Percentiles rank a stretch among this genome's conserved stretches.
Evolutionary conservation across 2,888 invertebrate species (phyloP).

Genomic region (Caenorhabditis wallacei): DNA sequence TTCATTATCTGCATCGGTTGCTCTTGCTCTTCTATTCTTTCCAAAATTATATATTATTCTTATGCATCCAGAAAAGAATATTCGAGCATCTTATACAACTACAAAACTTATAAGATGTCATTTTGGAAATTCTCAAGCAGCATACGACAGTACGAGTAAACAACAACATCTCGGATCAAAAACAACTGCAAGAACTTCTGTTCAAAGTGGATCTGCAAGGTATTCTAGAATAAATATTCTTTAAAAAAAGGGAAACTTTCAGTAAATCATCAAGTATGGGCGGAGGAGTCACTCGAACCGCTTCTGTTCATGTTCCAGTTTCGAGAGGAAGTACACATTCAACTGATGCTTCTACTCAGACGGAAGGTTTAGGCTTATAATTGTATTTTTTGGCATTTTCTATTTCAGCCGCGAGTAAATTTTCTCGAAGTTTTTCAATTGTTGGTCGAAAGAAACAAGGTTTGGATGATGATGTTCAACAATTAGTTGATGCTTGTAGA

Average conservation of each 20-base stretch:
- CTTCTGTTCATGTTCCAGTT: conserved; percentile 74
- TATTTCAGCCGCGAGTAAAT: conserved; percentile 62
- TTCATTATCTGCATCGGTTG: conserved; percentile 71
- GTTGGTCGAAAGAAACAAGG: conserved; percentile 75
- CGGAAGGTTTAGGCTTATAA: conserved; percentile 56
- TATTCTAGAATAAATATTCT: conserved; percentile 33
- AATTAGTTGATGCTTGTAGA: conserved; percentile 81
- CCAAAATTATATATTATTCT: conserved; percentile 90
- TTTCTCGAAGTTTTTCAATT: conserved; percentile 81
- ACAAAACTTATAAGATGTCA: conserved; percentile 87
- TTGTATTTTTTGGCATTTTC: neutral
- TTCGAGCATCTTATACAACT: conserved; percentile 89
- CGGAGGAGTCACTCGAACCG: conserved; percentile 73
- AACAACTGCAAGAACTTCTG: conserved; percentile 78
- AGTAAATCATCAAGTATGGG: conserved; percentile 70
- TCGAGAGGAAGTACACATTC: conserved; percentile 64
- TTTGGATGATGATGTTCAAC: conserved; percentile 81
- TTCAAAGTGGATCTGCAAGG: conserved; percentile 79
- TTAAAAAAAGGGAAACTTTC: conserved; percentile 6
- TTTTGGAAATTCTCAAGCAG: conserved; percentile 80
- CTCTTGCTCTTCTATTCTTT: conserved; percentile 88
- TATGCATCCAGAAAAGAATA: conserved; percentile 89
- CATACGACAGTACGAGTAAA: conserved; percentile 79
- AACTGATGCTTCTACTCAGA: conserved; percentile 74
- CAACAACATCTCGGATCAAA: conserved; percentile 77